Evolutionary conservation across 30 jellyfish, hydroid and myxozoan genomes (phyloP), one percentile per base, ranked within the genome.

Genomic region (Hydra vulgaris): DNA sequence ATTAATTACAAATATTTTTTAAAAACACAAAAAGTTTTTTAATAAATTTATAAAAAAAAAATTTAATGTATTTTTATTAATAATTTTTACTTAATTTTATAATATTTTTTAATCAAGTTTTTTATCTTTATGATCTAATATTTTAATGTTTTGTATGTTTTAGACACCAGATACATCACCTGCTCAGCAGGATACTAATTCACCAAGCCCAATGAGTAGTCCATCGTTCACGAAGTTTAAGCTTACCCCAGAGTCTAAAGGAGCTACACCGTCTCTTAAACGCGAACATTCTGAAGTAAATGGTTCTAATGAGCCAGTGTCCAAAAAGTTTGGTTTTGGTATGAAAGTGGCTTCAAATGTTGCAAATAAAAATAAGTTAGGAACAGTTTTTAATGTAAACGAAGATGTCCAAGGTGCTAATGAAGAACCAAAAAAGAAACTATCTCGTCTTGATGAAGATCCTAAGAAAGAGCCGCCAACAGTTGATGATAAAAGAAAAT

Each of bases 311-410:
- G 97, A 90, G 0, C 88, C 92, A 18, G 85, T 90, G 1, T 81
- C 93, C 19, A 92, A 88, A 70, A 92, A 84, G 72, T 87, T 92
- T 84, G 98, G 98, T 18, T 92, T 92, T 79, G 98, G 98, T 18
- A 74, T 92, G 83, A 92, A 87, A 83, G 74, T 89, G 15, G 76
- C 83, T 12, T 71, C 88, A 17, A 88, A 82, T 75, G 96, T 92
- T 21, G 87, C 88, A 73, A 92, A 92, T 77, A 92, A 82, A 70
- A 84, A 81, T 70, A 92, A 92, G 73, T 83, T 92, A 25, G 98
- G 85, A 21, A 82, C 98, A 0, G 95, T 92, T 8, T 92, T 92
- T 88, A 92, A 92, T 76, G 95, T 96, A 23, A 87, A 84, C 71
- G 96, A 86, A 8, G 98, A 92, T 54, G 98, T 84, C 24, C 75